These are phyloP conservation scores for Ophthalmolycus amberensis DNA, from an alignment of 2,113 vertebrate species.

Conservation along the genomic window DNA sequence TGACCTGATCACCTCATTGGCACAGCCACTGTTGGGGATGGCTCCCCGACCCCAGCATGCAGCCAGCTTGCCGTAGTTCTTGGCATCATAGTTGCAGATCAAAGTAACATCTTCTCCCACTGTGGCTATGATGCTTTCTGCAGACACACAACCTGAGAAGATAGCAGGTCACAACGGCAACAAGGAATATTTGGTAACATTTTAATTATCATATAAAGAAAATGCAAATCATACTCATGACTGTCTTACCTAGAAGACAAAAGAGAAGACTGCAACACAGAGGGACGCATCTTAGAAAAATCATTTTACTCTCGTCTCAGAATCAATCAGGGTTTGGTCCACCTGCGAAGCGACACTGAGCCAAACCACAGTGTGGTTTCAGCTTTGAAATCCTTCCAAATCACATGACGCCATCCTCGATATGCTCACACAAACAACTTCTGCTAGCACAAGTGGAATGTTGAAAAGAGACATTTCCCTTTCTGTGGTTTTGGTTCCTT, in stretches of 20 bases:
- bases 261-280: conserved; percentile 31
- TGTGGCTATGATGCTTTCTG: conserved; percentile 32
- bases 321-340: conserved; percentile 15
- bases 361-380: conserved; percentile 31
- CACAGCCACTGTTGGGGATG: conserved; percentile 72
- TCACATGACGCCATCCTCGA: conserved; percentile 70
- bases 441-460: conserved; percentile 59
- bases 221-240: neutral
- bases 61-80: conserved; percentile 55
- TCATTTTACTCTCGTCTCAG: conserved; percentile 41
- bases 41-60: conserved; percentile 76
- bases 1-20: conserved; percentile 60
- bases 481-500: conserved; percentile 79
- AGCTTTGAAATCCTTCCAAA: conserved; percentile 62
- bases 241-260: conserved; percentile 64
- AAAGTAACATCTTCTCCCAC: conserved; percentile 71
- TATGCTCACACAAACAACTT: conserved; percentile 71
- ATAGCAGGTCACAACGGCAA: neutral
- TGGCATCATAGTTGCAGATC: conserved; percentile 67
- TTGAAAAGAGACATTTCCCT: conserved; percentile 67
- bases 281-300: neutral
- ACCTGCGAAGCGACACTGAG: conserved; percentile 42
- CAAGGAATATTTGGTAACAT: neutral
- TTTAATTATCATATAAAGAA: neutral
- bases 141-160: conserved; percentile 43